phyloP scores from a whole-genome alignment of 2,888 invertebrate species.

The Teleogryllus oceanicus region DNA sequence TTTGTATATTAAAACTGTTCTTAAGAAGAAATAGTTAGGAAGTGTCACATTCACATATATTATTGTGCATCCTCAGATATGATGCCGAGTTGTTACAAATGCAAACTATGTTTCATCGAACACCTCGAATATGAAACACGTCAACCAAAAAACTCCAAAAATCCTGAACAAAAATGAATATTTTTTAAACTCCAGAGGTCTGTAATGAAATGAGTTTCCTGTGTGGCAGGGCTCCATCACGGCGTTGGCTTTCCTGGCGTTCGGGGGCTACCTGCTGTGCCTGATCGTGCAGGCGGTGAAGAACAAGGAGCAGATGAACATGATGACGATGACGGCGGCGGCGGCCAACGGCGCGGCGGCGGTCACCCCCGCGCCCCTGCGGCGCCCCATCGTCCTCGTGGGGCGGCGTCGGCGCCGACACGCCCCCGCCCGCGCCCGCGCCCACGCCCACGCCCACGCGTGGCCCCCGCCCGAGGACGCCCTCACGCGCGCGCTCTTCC shows the following conservation, averaged over 20 bases:
- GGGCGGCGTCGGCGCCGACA: slow-evolving; percentile 20
- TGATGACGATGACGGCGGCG: slow-evolving; percentile 18
- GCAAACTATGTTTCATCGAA: no score
- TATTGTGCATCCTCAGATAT: no score
- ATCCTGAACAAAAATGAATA: not conserved
- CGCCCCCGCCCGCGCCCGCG: not conserved
- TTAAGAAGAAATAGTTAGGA: no score
- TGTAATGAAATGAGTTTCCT: not conserved
- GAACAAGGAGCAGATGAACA: slow-evolving; percentile 49
- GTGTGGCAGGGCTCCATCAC: slow-evolving; percentile 57
- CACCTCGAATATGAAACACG: no score
- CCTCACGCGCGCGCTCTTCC: slow-evolving; percentile 34
- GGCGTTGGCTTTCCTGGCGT: slow-evolving; percentile 75
- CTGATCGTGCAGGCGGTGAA: slow-evolving; percentile 72
- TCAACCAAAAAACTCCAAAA: not conserved
- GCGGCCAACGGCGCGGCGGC: not conserved
- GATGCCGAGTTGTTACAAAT: no score
- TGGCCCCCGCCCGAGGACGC: slow-evolving; percentile 25
- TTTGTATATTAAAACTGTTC: no score
- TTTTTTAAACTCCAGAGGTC: not conserved
- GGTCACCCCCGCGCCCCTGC: not conserved
- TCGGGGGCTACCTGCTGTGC: slow-evolving; percentile 77
- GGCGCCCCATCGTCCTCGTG: not conserved
- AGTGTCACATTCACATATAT: no score
- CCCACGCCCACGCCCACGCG: not conserved